A percentile compares a stretch with the other conserved stretches of the same genome.
Conservation (phyloP, 2,888 invertebrate species). For the Clusia tigrina region DNA sequence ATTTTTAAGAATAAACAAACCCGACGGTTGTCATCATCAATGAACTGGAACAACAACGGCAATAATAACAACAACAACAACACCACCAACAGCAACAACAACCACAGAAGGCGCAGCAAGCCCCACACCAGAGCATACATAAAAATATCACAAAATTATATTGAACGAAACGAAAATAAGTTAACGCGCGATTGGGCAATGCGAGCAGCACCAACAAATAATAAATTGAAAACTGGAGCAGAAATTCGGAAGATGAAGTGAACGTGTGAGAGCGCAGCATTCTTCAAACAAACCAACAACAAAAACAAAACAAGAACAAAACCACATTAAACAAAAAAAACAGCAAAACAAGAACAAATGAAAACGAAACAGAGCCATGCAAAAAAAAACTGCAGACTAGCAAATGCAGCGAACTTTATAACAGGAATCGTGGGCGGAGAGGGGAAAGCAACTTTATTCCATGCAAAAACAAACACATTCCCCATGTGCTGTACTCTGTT, state of each 20-base stretch:
- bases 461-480: no score
- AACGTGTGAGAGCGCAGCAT: background rate
- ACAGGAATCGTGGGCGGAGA: background rate
- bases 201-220: constrained; percentile 2
- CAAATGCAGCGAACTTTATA: background rate
- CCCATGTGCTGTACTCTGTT: constrained; percentile 9
- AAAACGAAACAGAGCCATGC: background rate
- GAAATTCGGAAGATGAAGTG: background rate
- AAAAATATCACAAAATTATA: background rate
- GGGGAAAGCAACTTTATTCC: no score
- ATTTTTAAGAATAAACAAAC: constrained; percentile 10
- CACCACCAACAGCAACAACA: constrained; percentile 9
- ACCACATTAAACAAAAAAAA: background rate
- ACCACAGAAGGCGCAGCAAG: no score
- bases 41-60: constrained; percentile 32
- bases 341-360: background rate
- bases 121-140: constrained; percentile 2
- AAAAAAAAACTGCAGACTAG: constrained; percentile 3
- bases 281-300: background rate
- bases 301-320: background rate
- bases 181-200: constrained; percentile 37
- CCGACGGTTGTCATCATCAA: constrained; percentile 26
- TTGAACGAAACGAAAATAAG: constrained; percentile 29
- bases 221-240: constrained; percentile 31
- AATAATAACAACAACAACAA: background rate